These are phyloP conservation scores for Trichacis sp. DNA, from an alignment of 2,888 invertebrate genomes.

Conservation along the genomic window DNA sequence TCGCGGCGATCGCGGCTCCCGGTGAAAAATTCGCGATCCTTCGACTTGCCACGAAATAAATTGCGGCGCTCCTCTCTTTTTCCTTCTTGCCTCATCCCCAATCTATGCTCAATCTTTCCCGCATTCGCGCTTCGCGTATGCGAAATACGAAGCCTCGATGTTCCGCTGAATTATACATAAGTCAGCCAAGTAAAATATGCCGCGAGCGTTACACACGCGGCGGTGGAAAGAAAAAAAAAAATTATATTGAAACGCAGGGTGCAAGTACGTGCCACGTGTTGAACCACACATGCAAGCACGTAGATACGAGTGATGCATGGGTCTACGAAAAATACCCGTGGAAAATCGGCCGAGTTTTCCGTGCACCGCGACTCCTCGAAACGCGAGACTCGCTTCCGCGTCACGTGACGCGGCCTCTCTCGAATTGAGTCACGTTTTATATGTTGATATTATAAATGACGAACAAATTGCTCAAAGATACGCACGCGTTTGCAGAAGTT, in stretches of 20 bases:
- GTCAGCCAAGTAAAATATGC: conserved; percentile 61
- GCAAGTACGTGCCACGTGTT: conserved; percentile 48
- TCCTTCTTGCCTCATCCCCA: conserved; percentile 28
- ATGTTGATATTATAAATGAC: conserved; percentile 1
- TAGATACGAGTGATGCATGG: conserved; percentile 15
- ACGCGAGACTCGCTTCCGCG: no score
- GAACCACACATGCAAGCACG: conserved; percentile 21
- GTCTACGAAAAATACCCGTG: conserved; percentile 10
- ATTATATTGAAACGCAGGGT: conserved; percentile 50
- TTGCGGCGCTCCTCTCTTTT: conserved; percentile 24
- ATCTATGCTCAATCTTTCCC: conserved; percentile 58
- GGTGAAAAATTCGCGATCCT: conserved; percentile 21
- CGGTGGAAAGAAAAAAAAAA: conserved; percentile 53
- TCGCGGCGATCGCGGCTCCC: conserved; percentile 1
- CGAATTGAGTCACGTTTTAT: neutral
- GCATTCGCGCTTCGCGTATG: conserved; percentile 55
- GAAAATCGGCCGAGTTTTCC: conserved; percentile 19
- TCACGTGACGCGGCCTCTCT: neutral
- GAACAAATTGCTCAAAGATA: conserved; percentile 20
- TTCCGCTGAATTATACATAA: conserved; percentile 66
- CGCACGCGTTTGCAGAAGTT: conserved; percentile 24
- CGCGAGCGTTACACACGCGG: conserved; percentile 53
- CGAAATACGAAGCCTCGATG: conserved; percentile 55
- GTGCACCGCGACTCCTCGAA: no score
- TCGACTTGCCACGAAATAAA: conserved; percentile 31